phyloP scores from a whole-genome alignment of 2,113 vertebrate genomes.

The Labeo rohita region DNA sequence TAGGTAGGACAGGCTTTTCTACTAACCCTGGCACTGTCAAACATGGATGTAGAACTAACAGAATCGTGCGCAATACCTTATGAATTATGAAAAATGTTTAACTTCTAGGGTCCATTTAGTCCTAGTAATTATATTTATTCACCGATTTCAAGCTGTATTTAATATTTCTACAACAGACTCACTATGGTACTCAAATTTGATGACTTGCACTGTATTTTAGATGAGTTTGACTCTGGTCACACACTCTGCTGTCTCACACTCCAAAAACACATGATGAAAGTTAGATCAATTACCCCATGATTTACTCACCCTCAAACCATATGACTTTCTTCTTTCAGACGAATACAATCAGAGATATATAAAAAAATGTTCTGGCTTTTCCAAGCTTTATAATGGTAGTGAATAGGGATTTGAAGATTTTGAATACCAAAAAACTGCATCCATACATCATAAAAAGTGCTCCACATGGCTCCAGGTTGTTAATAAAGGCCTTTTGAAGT shows the following conservation, averaged over 20 bases:
- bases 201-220: background rate
- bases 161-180: background rate
- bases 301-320: too few relatives aligned
- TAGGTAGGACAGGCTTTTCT: background rate
- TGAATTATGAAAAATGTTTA: background rate
- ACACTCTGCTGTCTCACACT: constrained; percentile 30
- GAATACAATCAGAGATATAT: too few relatives aligned
- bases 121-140: background rate
- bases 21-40: background rate
- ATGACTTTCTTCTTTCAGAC: too few relatives aligned
- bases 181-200: background rate
- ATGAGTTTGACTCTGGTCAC: background rate
- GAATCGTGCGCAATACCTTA: background rate
- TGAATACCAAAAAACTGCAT: too few relatives aligned
- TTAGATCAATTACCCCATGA: too few relatives aligned
- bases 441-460: too few relatives aligned
- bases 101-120: background rate
- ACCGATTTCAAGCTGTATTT: background rate
- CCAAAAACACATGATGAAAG: background rate
- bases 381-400: too few relatives aligned
- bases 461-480: too few relatives aligned
- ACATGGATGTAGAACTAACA: background rate
- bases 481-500: too few relatives aligned
- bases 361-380: too few relatives aligned
- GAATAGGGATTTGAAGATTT: too few relatives aligned